Evolutionary conservation across 2,888 invertebrate genomes (phyloP).

Genomic region (Limenitis camilla): DNA sequence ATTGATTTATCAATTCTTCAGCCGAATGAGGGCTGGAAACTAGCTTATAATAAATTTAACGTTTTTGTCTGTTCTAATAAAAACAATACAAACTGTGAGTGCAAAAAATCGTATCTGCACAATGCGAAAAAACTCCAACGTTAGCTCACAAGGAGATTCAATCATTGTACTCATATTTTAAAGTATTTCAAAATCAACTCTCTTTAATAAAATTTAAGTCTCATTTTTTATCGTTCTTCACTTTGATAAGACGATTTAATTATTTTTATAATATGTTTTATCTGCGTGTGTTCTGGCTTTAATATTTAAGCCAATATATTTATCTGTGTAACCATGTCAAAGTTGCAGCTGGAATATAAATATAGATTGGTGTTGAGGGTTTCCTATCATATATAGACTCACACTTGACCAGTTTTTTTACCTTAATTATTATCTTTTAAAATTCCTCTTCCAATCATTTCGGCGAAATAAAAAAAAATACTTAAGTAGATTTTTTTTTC

Average conservation of each 20-base stretch:
- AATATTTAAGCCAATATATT: conserved; percentile 18
- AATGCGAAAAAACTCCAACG: conserved; percentile 17
- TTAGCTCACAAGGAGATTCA: conserved; percentile 33
- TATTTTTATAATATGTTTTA: conserved; percentile 27
- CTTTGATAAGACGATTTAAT: conserved; percentile 28
- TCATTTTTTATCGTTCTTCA: conserved; percentile 30
- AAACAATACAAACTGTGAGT: too few species aligned
- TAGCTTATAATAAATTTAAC: too few species aligned
- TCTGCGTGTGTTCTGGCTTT: conserved; percentile 9
- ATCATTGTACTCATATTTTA: conserved; percentile 32
- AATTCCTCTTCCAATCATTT: too few species aligned
- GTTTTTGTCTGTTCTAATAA: too few species aligned
- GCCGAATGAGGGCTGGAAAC: too few species aligned
- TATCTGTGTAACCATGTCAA: conserved; percentile 21
- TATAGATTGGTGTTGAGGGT: neutral
- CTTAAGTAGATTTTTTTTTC: too few species aligned
- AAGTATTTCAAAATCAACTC: conserved; percentile 19
- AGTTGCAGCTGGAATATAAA: conserved; percentile 4
- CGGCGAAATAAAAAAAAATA: too few species aligned
- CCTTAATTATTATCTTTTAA: neutral
- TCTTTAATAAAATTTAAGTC: conserved; percentile 12
- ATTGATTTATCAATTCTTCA: too few species aligned
- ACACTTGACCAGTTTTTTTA: neutral
- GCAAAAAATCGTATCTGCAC: neutral
- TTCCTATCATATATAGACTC: neutral